Evolutionary conservation across 1,140 invertebrate species (phyloP).

Genomic region (Listronotus oregonensis): DNA sequence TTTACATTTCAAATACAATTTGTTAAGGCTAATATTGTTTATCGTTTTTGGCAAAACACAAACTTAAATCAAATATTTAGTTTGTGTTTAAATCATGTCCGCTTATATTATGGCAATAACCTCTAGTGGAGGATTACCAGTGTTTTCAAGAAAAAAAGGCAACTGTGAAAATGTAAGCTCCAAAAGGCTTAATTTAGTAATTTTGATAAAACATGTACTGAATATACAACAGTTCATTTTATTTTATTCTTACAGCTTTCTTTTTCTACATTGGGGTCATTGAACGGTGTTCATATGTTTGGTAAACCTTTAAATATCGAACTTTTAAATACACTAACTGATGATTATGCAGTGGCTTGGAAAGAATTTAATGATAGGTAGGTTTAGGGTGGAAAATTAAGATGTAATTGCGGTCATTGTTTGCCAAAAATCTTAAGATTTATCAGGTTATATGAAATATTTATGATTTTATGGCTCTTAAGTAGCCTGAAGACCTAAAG

Average conservation of each 20-base stretch:
- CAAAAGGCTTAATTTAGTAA: no score
- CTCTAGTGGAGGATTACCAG: slow-evolving; percentile 71
- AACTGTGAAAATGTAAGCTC: slow-evolving; percentile 65
- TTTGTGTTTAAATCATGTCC: slow-evolving; percentile 60
- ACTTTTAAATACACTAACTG: slow-evolving; percentile 67
- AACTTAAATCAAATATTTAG: no score
- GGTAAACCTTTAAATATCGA: slow-evolving; percentile 71
- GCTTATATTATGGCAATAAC: slow-evolving; percentile 71
- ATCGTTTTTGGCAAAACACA: neutral
- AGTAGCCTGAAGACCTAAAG: no score
- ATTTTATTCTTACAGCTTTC: slow-evolving; percentile 65
- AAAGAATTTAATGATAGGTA: slow-evolving; percentile 66
- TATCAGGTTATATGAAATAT: no score
- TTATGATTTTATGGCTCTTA: no score
- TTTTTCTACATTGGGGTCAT: slow-evolving; percentile 77
- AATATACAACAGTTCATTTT: no score
- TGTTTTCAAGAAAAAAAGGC: slow-evolving; percentile 72
- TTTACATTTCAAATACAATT: no score
- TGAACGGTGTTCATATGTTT: slow-evolving; percentile 86
- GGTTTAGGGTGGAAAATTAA: no score
- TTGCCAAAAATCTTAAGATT: no score
- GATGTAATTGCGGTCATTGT: no score
- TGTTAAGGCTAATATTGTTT: no score
- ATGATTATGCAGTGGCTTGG: slow-evolving; percentile 75
- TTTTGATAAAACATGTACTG: no score